Base-by-base conservation (phyloP, 2,888 invertebrate species). In the Capitulum mitella region DNA sequence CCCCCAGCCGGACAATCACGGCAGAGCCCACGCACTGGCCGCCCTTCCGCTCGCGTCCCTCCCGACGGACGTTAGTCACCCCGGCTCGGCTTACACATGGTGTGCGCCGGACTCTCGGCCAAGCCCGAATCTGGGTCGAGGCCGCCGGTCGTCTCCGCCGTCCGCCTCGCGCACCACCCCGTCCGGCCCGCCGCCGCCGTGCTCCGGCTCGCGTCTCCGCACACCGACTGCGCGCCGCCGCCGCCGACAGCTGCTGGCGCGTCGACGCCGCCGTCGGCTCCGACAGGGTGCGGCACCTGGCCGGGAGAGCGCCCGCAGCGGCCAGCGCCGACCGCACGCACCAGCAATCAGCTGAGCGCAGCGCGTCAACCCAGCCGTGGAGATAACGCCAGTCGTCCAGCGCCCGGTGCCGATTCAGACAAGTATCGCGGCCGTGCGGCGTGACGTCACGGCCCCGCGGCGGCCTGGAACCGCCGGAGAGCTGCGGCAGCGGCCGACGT, bases 361-460 rank as follows among this genome's bases (percentile, higher is more conserved):
- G 8, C 58, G n/a, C 58, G 58, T 5, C 58, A n/a, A 5, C n/a
- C 58, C n/a, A n/a, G n/a, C 58, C 12, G n/a, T 10, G 58, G 58
- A 58, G 58, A 58, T 58, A 58, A 58, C 58, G 26, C n/a, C n/a
- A 29, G 58, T 29, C 58, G 58, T 58, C 58, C 58, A 58, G 58
- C 58, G 29, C 6, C n/a, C 58, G 58, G 58, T 29, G 58, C 58
- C n/a, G 58, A 58, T 58, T 58, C 58, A 3, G 58, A 58, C 58
- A 58, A 58, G n/a, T 58, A 58, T 58, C 54, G 54, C 58, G 58
- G n/a, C 58, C n/a, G 54, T 26, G 58, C 10, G n/a, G n/a, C 58
- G 29, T 58, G 58, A 58, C 58, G 58, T 58, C 58, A 58, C 51
- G 6, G 43, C 43, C n/a, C n/a, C n/a, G n/a, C n/a, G n/a, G n/a